Evolutionary conservation across 2,888 invertebrate species (phyloP).

Genomic region (Aphidius colemani): DNA sequence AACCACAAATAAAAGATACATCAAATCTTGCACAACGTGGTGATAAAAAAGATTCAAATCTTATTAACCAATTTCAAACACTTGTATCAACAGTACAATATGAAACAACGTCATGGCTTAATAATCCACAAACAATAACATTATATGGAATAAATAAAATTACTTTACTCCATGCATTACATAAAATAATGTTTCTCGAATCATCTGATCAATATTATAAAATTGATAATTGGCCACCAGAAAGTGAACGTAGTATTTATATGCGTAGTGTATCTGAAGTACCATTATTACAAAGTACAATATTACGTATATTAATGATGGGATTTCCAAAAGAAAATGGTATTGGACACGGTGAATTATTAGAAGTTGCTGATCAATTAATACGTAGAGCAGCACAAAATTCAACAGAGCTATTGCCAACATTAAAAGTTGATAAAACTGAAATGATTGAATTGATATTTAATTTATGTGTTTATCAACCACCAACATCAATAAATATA

Average conservation of each 20-base stretch:
- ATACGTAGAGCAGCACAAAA: slow-evolving; percentile 83
- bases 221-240: slow-evolving; percentile 88
- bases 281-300: slow-evolving; percentile 83
- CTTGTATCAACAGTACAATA: slow-evolving; percentile 70
- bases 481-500: slow-evolving; percentile 89
- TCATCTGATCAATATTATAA: slow-evolving; percentile 81
- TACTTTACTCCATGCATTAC: slow-evolving; percentile 78
- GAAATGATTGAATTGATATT: slow-evolving; percentile 90
- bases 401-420: slow-evolving; percentile 72
- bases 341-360: slow-evolving; percentile 78
- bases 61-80: slow-evolving; percentile 62
- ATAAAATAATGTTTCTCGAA: slow-evolving; percentile 81
- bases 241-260: slow-evolving; percentile 80
- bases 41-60: slow-evolving; percentile 60
- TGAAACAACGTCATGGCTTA: slow-evolving; percentile 85
- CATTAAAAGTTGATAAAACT: slow-evolving; percentile 76
- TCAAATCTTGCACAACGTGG: slow-evolving; percentile 63
- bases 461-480: slow-evolving; percentile 87
- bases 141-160: slow-evolving; percentile 73
- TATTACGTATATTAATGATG: slow-evolving; percentile 81
- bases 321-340: slow-evolving; percentile 82
- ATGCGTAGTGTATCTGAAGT: slow-evolving; percentile 85
- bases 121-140: slow-evolving; percentile 69
- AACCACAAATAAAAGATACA: slow-evolving; percentile 74
- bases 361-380: slow-evolving; percentile 85